phyloP scores from a whole-genome alignment of 2,113 vertebrate genomes.

The Microtus pennsylvanicus region DNA sequence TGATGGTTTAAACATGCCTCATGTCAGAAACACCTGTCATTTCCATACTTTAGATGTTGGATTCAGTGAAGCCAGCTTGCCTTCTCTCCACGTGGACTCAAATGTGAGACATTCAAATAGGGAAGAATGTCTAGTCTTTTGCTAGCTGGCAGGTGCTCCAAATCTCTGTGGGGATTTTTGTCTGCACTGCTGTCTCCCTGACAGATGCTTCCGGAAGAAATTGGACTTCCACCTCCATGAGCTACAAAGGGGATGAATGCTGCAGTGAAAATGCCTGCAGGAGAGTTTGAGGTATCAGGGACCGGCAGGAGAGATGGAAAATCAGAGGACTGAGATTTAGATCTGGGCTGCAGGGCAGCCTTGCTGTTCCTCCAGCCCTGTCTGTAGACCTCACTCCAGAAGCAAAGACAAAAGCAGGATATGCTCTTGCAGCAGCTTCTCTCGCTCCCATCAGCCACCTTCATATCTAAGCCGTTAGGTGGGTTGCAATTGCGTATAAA shows the following conservation, averaged over 20 bases:
- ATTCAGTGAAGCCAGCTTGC: constrained; percentile 41
- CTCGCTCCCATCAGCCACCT: not conserved
- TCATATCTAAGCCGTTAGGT: constrained; percentile 5
- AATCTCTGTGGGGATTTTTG: constrained; percentile 22
- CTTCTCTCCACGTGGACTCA: constrained; percentile 27
- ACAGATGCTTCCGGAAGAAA: constrained; percentile 61
- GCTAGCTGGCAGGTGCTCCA: constrained; percentile 65
- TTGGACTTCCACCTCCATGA: constrained; percentile 60
- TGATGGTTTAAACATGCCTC: not conserved
- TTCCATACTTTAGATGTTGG: constrained; percentile 10
- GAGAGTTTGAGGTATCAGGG: constrained; percentile 10
- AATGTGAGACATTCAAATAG: constrained; percentile 42
- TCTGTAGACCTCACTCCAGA: not conserved
- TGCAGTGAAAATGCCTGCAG: not conserved
- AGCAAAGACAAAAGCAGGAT: not conserved
- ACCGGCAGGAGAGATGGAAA: not conserved
- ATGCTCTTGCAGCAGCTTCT: not conserved
- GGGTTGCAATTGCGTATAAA: not conserved
- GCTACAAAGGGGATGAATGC: constrained; percentile 30
- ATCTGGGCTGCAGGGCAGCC: not conserved
- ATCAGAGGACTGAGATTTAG: too few species aligned
- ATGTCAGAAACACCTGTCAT: not conserved
- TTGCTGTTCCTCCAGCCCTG: not conserved
- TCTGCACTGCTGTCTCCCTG: not conserved
- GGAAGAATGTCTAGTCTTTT: constrained; percentile 60